phyloP scores from a whole-genome alignment of 2,797 vertebrate species.

The Cirrhinus mrigala region DNA sequence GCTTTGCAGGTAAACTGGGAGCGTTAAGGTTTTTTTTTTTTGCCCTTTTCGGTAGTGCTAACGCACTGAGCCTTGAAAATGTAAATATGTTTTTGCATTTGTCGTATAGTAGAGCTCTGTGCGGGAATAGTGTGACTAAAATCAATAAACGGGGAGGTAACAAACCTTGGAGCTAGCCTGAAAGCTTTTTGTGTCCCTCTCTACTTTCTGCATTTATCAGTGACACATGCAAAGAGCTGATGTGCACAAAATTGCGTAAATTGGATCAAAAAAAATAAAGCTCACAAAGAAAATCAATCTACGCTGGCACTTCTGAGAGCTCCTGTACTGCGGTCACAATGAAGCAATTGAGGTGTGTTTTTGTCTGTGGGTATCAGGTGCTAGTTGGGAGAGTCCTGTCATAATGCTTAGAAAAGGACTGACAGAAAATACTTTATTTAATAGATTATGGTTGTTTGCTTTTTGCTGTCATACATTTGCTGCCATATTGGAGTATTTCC shows the following conservation, averaged over 20 bases:
- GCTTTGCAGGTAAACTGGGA: slow-evolving; percentile 46
- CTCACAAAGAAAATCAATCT: slow-evolving; percentile 34
- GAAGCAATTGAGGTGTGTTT: slow-evolving; percentile 31
- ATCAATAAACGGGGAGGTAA: slow-evolving; percentile 11
- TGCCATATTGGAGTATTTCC: slow-evolving; percentile 7
- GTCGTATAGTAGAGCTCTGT: slow-evolving; percentile 6
- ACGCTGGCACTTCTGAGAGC: slow-evolving; percentile 23
- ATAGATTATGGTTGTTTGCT: slow-evolving; percentile 43
- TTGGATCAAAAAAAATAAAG: slow-evolving; percentile 34
- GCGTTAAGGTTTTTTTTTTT: slow-evolving; percentile 40
- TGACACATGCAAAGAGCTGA: slow-evolving; percentile 30
- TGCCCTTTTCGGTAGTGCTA: slow-evolving; percentile 30
- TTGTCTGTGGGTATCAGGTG: slow-evolving; percentile 34
- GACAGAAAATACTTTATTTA: slow-evolving; percentile 41
- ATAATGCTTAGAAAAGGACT: slow-evolving; percentile 36
- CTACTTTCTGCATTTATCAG: slow-evolving; percentile 10
- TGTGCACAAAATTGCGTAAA: slow-evolving; percentile 31
- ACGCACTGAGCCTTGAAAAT: slow-evolving; percentile 37
- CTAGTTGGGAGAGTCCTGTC: slow-evolving; percentile 34
- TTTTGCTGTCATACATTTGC: slow-evolving; percentile 21
- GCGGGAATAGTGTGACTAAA: slow-evolving; percentile 35
- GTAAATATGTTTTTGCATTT: slow-evolving; percentile 46
- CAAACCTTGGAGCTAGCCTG: neutral
- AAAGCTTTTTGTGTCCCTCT: slow-evolving; percentile 18
- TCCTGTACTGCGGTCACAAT: slow-evolving; percentile 24